Percentiles rank a stretch among this genome's conserved stretches.
Evolutionary conservation across 2,113 vertebrate genomes (phyloP).

Genomic region (Tricholaema leucomelas): DNA sequence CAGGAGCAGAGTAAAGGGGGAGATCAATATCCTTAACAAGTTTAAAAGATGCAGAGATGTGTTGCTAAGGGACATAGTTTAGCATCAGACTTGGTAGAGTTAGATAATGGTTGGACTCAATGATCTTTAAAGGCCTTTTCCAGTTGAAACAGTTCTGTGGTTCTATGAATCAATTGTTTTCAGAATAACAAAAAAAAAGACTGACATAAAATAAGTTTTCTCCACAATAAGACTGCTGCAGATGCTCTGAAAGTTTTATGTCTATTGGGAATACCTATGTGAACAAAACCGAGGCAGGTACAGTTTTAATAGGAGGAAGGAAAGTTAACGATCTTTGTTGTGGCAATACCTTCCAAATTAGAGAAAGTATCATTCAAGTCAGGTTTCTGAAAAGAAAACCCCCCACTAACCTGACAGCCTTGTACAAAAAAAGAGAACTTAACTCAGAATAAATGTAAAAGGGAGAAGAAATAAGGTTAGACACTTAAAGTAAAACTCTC

Average conservation of each 20-base stretch:
- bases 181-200: neutral
- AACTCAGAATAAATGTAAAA: conserved; percentile 16
- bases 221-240: neutral
- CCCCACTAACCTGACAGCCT: neutral
- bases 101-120: no score
- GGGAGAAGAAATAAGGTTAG: conserved; percentile 4
- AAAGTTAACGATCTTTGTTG: neutral
- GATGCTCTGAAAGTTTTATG: neutral
- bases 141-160: no score
- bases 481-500: neutral
- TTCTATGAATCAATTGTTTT: neutral
- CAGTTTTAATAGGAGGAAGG: neutral
- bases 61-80: no score
- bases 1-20: no score
- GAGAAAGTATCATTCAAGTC: neutral
- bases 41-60: no score
- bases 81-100: no score
- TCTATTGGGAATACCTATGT: neutral
- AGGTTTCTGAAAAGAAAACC: neutral
- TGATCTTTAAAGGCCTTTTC: no score
- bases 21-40: no score
- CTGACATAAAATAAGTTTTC: neutral
- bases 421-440: neutral
- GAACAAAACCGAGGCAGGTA: neutral
- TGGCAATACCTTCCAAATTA: neutral